phyloP scores from a whole-genome alignment of 2,888 invertebrate species.

The Euproctis similis region DNA sequence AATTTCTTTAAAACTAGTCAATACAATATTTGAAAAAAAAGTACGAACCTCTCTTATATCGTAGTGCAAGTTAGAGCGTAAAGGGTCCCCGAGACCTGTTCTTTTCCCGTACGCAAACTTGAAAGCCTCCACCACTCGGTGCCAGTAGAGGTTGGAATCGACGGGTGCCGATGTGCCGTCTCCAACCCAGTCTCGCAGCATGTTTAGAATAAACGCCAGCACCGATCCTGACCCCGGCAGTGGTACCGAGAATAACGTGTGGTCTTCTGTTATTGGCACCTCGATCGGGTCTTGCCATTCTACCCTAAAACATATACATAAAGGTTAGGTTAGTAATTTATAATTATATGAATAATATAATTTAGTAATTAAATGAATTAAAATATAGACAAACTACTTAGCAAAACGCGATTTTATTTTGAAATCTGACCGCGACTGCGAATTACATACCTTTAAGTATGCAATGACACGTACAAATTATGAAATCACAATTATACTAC shows the following conservation, averaged over 20 bases:
- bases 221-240: constrained; percentile 91
- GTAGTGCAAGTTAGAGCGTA: constrained; percentile 39
- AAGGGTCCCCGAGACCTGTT: constrained; percentile 86
- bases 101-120: constrained; percentile 94
- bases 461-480: no score
- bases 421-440: no score
- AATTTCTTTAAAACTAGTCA: no score
- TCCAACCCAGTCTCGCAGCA: constrained; percentile 78
- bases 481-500: no score
- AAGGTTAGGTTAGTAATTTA: no score
- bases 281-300: constrained; percentile 80
- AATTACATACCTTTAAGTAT: no score
- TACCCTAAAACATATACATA: constrained; percentile 46
- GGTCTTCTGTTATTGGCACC: constrained; percentile 74
- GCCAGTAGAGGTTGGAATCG: constrained; percentile 76
- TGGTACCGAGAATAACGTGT: constrained; percentile 84
- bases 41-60: constrained; percentile 43
- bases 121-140: constrained; percentile 90
- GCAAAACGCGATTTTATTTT: no score
- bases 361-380: no score
- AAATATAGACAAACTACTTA: no score
- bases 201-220: constrained; percentile 87
- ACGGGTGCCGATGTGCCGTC: constrained; percentile 42
- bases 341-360: no score
- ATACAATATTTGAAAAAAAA: no score